Evolutionary conservation across 2,888 invertebrate species (phyloP).

Genomic region (Caenorhabditis wallacei): DNA sequence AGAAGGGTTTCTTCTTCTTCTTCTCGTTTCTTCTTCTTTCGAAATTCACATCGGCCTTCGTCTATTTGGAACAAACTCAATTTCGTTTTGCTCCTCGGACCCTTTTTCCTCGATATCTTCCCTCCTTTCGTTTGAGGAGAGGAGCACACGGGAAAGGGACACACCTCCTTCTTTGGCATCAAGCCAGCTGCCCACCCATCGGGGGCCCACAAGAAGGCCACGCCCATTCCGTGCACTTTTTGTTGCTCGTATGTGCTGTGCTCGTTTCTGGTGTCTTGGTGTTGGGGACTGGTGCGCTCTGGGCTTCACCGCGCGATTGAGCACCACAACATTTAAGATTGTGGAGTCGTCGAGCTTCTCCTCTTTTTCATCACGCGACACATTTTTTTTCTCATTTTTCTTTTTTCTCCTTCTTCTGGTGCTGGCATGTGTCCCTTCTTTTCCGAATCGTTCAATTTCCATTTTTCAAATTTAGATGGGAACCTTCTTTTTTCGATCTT

Average conservation of each 20-base stretch:
- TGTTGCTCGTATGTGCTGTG: slow-evolving; percentile 24
- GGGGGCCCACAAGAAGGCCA: slow-evolving; percentile 26
- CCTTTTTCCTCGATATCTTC: slow-evolving; percentile 31
- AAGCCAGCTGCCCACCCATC: slow-evolving; percentile 61
- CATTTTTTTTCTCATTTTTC: slow-evolving; percentile 28
- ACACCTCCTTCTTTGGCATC: slow-evolving; percentile 63
- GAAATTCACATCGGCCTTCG: slow-evolving; percentile 39
- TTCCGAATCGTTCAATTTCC: slow-evolving; percentile 22
- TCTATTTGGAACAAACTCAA: slow-evolving; percentile 62
- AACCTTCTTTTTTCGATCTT: slow-evolving; percentile 13
- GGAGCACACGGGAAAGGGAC: slow-evolving; percentile 30
- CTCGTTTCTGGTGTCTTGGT: slow-evolving; percentile 22
- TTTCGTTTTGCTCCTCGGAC: slow-evolving; percentile 44
- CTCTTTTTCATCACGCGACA: slow-evolving; percentile 50
- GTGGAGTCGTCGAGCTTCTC: slow-evolving; percentile 24
- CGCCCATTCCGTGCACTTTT: slow-evolving; percentile 63
- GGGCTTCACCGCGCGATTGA: slow-evolving; percentile 40
- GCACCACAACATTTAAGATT: slow-evolving; percentile 56
- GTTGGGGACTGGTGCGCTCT: slow-evolving; percentile 27
- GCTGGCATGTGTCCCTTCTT: slow-evolving; percentile 36
- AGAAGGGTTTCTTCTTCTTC: slow-evolving; percentile 27
- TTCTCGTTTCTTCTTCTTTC: slow-evolving; percentile 10
- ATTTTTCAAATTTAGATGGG: slow-evolving; percentile 28
- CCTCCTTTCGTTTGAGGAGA: slow-evolving; percentile 1
- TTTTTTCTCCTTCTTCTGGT: slow-evolving; percentile 19